These are phyloP conservation scores for Keiferia lycopersicella DNA, from an alignment of 2,888 invertebrate genomes.

Conservation along the genomic window DNA sequence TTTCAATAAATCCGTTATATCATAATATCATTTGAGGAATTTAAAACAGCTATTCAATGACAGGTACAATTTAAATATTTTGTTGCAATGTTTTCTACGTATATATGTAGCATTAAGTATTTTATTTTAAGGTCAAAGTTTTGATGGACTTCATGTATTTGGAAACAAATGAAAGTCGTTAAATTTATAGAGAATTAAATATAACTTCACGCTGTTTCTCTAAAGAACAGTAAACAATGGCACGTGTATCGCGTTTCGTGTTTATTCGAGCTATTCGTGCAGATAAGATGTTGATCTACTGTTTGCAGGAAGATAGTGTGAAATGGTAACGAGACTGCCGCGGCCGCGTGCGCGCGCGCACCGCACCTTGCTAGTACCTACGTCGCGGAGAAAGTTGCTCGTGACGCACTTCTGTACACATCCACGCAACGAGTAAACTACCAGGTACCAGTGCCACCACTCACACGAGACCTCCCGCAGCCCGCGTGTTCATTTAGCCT, in stretches of 20 bases:
- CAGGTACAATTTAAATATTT: too few species aligned
- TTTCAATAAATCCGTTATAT: too few species aligned
- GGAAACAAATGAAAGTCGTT: too few species aligned
- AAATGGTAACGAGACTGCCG: slow-evolving; percentile 43
- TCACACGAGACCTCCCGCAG: slow-evolving; percentile 51
- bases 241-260: neutral
- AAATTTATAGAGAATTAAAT: too few species aligned
- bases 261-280: slow-evolving; percentile 1
- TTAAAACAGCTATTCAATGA: too few species aligned
- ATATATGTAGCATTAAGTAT: too few species aligned
- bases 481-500: slow-evolving; percentile 49
- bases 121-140: too few species aligned
- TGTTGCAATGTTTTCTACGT: too few species aligned
- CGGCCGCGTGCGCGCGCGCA: slow-evolving; percentile 42
- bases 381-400: slow-evolving; percentile 72
- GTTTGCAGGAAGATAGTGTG: slow-evolving; percentile 22
- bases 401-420: slow-evolving; percentile 70
- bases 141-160: too few species aligned
- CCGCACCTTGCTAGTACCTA: slow-evolving; percentile 31
- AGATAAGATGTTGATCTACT: slow-evolving; percentile 6
- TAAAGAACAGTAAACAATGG: neutral
- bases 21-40: too few species aligned
- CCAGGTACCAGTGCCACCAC: slow-evolving; percentile 39
- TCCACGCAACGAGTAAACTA: slow-evolving; percentile 64
- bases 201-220: too few species aligned